Evolutionary conservation across 2,797 vertebrate species (phyloP).

Genomic region (Siniperca undulata): DNA sequence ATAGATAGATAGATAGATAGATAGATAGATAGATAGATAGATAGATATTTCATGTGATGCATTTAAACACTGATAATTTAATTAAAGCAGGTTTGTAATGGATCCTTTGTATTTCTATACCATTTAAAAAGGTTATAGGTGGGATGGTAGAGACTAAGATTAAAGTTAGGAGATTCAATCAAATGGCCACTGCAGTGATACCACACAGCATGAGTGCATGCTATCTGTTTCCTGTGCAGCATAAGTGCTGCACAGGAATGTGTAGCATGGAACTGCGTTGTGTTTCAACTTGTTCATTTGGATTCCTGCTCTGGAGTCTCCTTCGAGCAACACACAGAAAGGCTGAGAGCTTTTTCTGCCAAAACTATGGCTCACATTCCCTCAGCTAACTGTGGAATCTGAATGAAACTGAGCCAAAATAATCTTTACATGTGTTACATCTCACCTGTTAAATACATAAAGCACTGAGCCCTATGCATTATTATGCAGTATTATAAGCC

Average conservation of each 20-base stretch:
- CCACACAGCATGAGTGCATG: no score
- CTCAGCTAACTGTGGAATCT: not conserved
- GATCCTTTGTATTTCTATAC: not conserved
- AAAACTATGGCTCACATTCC: not conserved
- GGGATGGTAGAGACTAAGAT: not conserved
- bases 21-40: no score
- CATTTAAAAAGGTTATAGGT: not conserved
- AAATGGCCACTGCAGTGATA: not conserved
- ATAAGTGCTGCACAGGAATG: slow-evolving; percentile 61
- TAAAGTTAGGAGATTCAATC: not conserved
- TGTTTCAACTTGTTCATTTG: slow-evolving; percentile 72
- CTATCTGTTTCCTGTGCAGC: not conserved
- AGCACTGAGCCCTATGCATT: no score
- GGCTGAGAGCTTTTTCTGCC: not conserved
- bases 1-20: no score
- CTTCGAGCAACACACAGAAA: not conserved
- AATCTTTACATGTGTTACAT: not conserved
- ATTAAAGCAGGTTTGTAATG: not conserved
- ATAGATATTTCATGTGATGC: not conserved
- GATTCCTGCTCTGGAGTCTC: slow-evolving; percentile 23
- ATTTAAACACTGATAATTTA: not conserved
- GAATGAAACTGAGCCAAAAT: not conserved
- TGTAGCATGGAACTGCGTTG: slow-evolving; percentile 11
- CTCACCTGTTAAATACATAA: not conserved
- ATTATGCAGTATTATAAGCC: not conserved